Base-by-base conservation (phyloP, 2,113 vertebrate species). In the Albula glossodonta region DNA sequence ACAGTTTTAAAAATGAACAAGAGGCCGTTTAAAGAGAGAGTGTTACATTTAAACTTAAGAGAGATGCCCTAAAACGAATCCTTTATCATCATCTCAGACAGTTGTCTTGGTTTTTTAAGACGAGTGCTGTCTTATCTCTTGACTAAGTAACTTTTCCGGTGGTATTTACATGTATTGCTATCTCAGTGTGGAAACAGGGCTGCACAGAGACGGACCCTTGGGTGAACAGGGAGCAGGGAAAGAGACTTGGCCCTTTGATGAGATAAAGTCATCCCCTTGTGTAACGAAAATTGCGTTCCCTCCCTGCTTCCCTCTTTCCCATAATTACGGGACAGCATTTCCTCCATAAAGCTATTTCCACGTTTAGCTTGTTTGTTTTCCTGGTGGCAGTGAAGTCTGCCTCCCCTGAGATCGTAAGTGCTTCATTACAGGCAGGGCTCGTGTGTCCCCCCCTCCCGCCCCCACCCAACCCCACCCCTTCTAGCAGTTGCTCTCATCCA, bases 361-460 rank as follows among this genome's bases (percentile, higher is more conserved):
- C 41, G 51, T 78, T 84, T 80, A 77, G n/a, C 25, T 50, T 48
- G 60, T 53, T n/a, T 84, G 57, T 84, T 87, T 84, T 87, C 41
- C 60, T 87, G 74, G 60, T 74, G 57, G 82, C 79, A 53, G 66
- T 77, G 56, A 77, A 84, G 51, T 49, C 48, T n/a, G 48, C 51
- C 50, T 81, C 49, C 31, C 31, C 31, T 78, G 11, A 77, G 86
- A 87, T 87, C 84, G 84, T 87, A 74, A 81, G 63, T 84, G 57
- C 63, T 63, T 84, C 52, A 84, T 84, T 81, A 81, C 31, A 3
- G 80, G 74, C 80, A 66, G 19, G 52, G 17, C 22, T 22, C 19
- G n/a, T 52, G 22, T 49, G 49, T 22, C 15, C 60, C 57, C 66
- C 49, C 19, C 50, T n/a, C n/a, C n/a, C n/a, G n/a, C n/a, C 50